These are phyloP conservation scores for Ophioninae sp. DNA, from an alignment of 2,888 invertebrate species.

Conservation along the genomic window DNA sequence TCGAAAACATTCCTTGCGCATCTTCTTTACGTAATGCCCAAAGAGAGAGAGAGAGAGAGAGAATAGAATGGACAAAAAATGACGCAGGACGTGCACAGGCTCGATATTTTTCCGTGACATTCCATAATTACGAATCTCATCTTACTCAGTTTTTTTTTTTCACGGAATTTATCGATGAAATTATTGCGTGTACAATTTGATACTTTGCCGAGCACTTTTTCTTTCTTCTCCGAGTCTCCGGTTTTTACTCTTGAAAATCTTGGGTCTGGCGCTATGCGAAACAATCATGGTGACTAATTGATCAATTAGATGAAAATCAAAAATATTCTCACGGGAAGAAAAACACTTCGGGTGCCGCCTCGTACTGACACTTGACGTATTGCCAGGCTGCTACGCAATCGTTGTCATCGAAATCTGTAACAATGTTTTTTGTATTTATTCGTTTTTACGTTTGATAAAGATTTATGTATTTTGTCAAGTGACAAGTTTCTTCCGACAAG, in stretches of 20 bases:
- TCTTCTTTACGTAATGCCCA: conserved; percentile 34
- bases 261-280: neutral
- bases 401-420: conserved; percentile 62
- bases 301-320: neutral
- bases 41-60: neutral
- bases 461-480: no score
- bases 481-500: no score
- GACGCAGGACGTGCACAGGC: neutral
- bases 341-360: conserved; percentile 65
- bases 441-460: no score
- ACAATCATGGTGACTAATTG: neutral
- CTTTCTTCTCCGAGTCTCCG: neutral
- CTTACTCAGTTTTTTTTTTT: neutral
- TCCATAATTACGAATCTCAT: conserved; percentile 27
- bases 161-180: conserved; percentile 18
- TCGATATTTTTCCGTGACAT: conserved; percentile 34
- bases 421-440: neutral
- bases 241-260: neutral
- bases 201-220: neutral
- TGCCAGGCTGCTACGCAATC: conserved; percentile 66
- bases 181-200: conserved; percentile 1
- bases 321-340: conserved; percentile 69
- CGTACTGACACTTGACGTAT: conserved; percentile 68
- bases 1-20: conserved; percentile 12
- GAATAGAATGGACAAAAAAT: neutral